Percentiles rank a stretch among this genome's conserved stretches.
Evolutionary conservation across 2,797 vertebrate genomes (phyloP).

Genomic region (Sardinella longiceps): DNA sequence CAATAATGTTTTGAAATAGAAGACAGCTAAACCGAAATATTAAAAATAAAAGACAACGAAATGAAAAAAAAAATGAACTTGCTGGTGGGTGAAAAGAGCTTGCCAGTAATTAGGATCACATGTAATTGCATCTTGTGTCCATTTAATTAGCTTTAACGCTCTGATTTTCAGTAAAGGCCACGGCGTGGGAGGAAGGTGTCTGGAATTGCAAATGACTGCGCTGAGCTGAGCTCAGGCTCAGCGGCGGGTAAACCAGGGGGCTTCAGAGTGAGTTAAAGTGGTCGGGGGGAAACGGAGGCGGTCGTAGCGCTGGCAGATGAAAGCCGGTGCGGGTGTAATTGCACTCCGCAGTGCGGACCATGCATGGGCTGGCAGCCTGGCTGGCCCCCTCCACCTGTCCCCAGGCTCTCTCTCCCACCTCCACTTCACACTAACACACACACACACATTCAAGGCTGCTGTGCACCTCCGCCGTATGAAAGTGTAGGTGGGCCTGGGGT

Average conservation of each 20-base stretch:
- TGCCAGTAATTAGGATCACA: slow-evolving; percentile 31
- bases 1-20: too few species aligned
- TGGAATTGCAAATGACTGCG: slow-evolving; percentile 40
- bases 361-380: background rate
- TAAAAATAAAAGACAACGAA: background rate
- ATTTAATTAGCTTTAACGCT: slow-evolving; percentile 39
- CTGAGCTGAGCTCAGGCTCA: background rate
- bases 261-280: background rate
- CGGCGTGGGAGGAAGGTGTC: slow-evolving; percentile 21
- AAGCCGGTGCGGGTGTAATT: background rate
- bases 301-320: background rate
- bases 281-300: background rate
- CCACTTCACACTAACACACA: too few species aligned
- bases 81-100: slow-evolving; percentile 22
- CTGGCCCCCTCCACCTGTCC: background rate
- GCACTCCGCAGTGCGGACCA: background rate
- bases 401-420: background rate
- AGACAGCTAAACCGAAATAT: too few species aligned
- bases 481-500: background rate
- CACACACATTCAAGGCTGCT: too few species aligned
- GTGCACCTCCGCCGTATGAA: background rate
- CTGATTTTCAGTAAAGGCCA: slow-evolving; percentile 23
- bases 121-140: slow-evolving; percentile 33
- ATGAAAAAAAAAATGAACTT: background rate
- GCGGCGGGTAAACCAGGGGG: background rate